Percentiles rank a stretch among this genome's conserved stretches.
Conservation (phyloP, 2,797 vertebrate genomes). For the Leptodactylus fallax region DNA sequence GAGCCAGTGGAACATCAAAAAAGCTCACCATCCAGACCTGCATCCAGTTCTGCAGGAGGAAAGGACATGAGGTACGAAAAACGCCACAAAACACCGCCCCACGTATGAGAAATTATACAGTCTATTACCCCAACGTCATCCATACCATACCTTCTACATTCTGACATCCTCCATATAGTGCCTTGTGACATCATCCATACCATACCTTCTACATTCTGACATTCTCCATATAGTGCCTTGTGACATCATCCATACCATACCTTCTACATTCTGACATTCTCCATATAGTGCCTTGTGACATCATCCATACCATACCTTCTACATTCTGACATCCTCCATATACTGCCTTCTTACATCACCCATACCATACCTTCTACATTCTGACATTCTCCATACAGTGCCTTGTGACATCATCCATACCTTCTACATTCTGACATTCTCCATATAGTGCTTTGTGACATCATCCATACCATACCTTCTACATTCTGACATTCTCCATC, state of each 20-base stretch:
- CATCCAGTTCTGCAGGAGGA: conserved; percentile 74
- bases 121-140: neutral
- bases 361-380: too few relatives aligned
- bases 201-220: too few relatives aligned
- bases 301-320: too few relatives aligned
- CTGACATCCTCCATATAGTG: too few relatives aligned
- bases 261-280: too few relatives aligned
- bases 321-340: neutral
- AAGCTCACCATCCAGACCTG: conserved; percentile 76
- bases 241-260: neutral
- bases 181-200: too few relatives aligned
- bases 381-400: neutral
- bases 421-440: neutral
- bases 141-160: too few relatives aligned
- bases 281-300: too few relatives aligned
- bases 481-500: neutral
- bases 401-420: neutral
- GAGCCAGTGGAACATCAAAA: conserved; percentile 74
- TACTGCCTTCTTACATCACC: too few relatives aligned
- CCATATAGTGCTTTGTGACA: neutral
- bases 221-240: neutral
- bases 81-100: neutral
- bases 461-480: neutral
- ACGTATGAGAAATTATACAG: too few relatives aligned
- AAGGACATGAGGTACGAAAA: conserved; percentile 71